These are phyloP conservation scores for Todiramphus saurophagus DNA, from an alignment of 2,113 vertebrate species.

Conservation along the genomic window DNA sequence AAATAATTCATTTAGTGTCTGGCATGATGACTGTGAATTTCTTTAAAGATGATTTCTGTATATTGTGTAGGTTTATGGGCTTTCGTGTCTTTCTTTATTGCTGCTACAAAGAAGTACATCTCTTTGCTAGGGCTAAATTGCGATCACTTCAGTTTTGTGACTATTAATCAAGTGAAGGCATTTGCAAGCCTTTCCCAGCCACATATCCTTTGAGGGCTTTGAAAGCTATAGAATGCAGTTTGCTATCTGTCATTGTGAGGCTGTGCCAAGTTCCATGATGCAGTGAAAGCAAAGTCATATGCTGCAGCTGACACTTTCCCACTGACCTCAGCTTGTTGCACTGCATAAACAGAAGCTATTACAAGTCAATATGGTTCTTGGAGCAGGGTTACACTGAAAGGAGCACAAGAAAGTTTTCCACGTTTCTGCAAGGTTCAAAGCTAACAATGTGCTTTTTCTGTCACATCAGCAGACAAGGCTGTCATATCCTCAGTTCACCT, in stretches of 20 bases:
- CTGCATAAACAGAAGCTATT: conserved; percentile 43
- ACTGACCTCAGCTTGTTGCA: conserved; percentile 29
- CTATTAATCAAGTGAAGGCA: conserved; percentile 36
- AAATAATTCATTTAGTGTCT: conserved; percentile 66
- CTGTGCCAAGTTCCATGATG: conserved; percentile 43
- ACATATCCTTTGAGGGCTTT: conserved; percentile 36
- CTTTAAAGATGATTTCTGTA: conserved; percentile 43
- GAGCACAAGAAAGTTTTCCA: not conserved
- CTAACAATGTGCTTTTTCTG: not conserved
- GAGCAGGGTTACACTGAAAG: not conserved
- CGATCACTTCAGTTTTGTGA: conserved; percentile 35
- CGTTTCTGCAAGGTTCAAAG: conserved; percentile 1
- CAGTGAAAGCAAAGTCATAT: conserved; percentile 48
- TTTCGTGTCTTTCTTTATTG: not conserved
- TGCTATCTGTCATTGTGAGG: conserved; percentile 2
- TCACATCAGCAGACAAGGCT: not conserved
- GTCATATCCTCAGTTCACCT: conserved; percentile 33
- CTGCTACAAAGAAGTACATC: conserved; percentile 24
- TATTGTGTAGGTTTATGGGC: conserved; percentile 5
- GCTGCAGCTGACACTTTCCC: conserved; percentile 40
- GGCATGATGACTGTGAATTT: conserved; percentile 16
- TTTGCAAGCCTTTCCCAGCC: conserved; percentile 47
- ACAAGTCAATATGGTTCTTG: conserved; percentile 25
- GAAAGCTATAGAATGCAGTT: conserved; percentile 46
- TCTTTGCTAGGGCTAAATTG: conserved; percentile 43